Evolutionary conservation across 2,888 invertebrate species (phyloP).

Genomic region (Acanthacorydalis orientalis): DNA sequence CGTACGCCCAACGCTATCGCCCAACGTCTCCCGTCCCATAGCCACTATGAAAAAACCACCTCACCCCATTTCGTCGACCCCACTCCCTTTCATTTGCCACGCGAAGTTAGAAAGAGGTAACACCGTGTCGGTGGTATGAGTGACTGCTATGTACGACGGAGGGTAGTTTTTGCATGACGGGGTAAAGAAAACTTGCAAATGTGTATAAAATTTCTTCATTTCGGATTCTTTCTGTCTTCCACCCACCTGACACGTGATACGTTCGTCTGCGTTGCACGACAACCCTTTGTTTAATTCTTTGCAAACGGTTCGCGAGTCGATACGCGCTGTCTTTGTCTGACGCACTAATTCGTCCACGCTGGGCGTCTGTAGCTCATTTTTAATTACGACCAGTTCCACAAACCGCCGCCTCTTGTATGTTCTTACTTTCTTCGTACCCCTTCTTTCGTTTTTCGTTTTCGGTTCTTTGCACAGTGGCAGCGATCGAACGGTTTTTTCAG

Average conservation of each 20-base stretch:
- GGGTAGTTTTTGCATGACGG: slow-evolving; percentile 26
- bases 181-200: slow-evolving; percentile 31
- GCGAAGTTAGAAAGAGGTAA: slow-evolving; percentile 10
- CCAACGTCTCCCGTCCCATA: neutral
- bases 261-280: slow-evolving; percentile 2
- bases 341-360: too few relatives aligned
- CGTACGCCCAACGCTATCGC: neutral
- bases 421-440: too few relatives aligned
- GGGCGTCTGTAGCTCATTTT: too few relatives aligned
- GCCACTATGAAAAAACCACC: slow-evolving; percentile 6
- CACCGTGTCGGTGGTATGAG: neutral
- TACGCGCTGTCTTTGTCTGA: slow-evolving; percentile 15
- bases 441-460: too few relatives aligned
- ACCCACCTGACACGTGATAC: slow-evolving; percentile 11
- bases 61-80: slow-evolving; percentile 8
- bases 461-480: too few relatives aligned
- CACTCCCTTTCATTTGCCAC: slow-evolving; percentile 12
- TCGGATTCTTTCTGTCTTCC: slow-evolving; percentile 28
- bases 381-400: too few relatives aligned
- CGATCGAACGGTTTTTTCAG: too few relatives aligned
- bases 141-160: slow-evolving; percentile 2
- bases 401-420: too few relatives aligned
- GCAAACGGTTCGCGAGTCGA: slow-evolving; percentile 10
- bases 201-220: slow-evolving; percentile 46
- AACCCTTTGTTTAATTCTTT: slow-evolving; percentile 7